Base-by-base conservation (phyloP, 2,113 vertebrate genomes). In the Scalopus aquaticus region DNA sequence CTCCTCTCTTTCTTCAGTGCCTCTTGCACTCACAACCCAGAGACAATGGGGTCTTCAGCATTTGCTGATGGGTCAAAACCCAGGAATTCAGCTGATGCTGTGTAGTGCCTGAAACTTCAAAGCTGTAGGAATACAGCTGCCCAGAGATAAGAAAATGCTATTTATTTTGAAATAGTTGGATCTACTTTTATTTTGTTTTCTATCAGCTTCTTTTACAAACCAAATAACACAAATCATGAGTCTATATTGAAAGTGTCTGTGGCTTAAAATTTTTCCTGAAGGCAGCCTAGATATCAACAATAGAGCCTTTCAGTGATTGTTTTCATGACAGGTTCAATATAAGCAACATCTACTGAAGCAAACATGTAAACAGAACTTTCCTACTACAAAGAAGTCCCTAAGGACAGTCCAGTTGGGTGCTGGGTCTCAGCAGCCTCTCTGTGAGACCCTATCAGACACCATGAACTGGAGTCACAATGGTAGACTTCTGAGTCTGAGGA, bases 131-230 rank as follows among this genome's bases (percentile, higher is more conserved):
- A 12, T 39, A n/a, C 64, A 93, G 65, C 65, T 94, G 17, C 35
- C 13, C 35, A 17, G 67, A 84, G 56, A 81, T 37, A 79, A 82
- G 77, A 95, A 94, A 91, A 91, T 69, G 83, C 39, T 62, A 30
- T 62, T 16, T 73, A 62, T 91, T 74, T 88, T 76, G 22, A 88
- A 85, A 90, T 70, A 82, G 54, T 90, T 80, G 13, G 32, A 39
- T 76, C 91, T 94, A 74, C 56, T 77, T 94, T 92, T 69, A 56
- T 89, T 79, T 76, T 58, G 9, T 84, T 93, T 83, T 76, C 70
- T 73, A 12, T 65, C 13, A 30, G 35, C 37, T 81, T 76, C 58
- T 79, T 96, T 79, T 77, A 65, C 58, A 93, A 93, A 44, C 60
- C n/a, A 73, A 26, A 32, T 67, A 20, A 35, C 37, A 84, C 37